These are phyloP conservation scores for Puffinus mauretanicus DNA, from an alignment of 2,113 vertebrate species.

Conservation along the genomic window DNA sequence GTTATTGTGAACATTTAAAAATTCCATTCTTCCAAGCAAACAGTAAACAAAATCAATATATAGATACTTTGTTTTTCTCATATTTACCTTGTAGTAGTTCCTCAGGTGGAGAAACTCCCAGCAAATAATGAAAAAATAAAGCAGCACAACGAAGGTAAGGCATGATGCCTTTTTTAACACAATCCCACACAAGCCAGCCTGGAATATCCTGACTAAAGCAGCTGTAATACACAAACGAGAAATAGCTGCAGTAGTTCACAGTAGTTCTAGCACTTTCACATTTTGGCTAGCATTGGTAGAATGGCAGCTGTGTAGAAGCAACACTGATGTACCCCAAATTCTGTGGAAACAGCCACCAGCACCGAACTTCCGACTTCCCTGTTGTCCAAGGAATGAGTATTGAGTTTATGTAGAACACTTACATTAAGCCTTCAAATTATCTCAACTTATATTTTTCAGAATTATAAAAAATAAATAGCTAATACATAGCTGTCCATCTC, in stretches of 20 bases:
- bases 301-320: background rate
- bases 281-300: background rate
- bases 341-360: background rate
- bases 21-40: background rate
- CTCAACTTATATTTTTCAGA: background rate
- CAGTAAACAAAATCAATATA: background rate
- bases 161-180: conserved; percentile 84
- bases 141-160: conserved; percentile 92
- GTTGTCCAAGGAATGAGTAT: background rate
- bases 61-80: background rate
- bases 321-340: background rate
- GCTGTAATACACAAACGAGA: conserved; percentile 62
- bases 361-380: background rate
- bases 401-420: background rate
- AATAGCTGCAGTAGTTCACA: background rate
- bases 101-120: conserved; percentile 91
- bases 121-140: conserved; percentile 92
- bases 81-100: conserved; percentile 80
- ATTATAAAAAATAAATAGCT: background rate
- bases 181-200: conserved; percentile 82
- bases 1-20: background rate
- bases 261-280: background rate
- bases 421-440: background rate
- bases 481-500: background rate
- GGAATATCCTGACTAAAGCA: conserved; percentile 76